Base-by-base conservation (phyloP, 2,888 invertebrate genomes). In the Acleris sparsana region DNA sequence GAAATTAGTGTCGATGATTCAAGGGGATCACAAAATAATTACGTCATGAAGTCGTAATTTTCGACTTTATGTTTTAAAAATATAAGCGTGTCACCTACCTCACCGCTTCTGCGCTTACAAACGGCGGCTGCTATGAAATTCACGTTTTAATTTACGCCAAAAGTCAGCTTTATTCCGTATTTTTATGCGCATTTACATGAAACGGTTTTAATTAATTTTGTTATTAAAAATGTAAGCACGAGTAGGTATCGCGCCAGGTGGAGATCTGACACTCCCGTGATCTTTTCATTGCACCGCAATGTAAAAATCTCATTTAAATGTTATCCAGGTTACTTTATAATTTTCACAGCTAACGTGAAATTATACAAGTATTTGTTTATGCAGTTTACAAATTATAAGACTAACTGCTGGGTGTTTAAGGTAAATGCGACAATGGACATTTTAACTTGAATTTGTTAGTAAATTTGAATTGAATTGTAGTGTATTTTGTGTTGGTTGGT, bases 81-180 rank as follows among this genome's bases (percentile, higher is more conserved):
- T 6, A 0, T 17, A 5, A 17, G n/a, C 46, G 6, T n/a, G 46
- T 46, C 17, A 17, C 17, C n/a, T 46, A 46, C 46, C 46, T 16
- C 17, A 16, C 17, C 17, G 46, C 46, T 70, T 16, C 74, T 76
- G 17, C 46, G 70, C 22, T 73, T 77, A 79, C 72, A 75, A 77
- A 77, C 75, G 70, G 75, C 74, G 70, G 71, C 70, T 70, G 53
- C 71, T 77, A 73, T 77, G 78, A 79, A 78, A 79, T 81, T 68
- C 80, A 79, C 75, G 75, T 76, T 78, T 82, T 80, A 82, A 83
- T 83, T 82, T 82, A 75, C 78, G 77, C 76, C 71, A 71, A 76
- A 81, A 79, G 73, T 78, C 76, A 52, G 72, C 70, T 75, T 75
- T 73, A 72, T 69, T 68, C 70, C 72, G 75, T 75, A 77, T 79